A percentile compares a stretch with the other conserved stretches of the same genome.
Evolutionary conservation across 2,113 vertebrate genomes (phyloP).

Genomic region (Mungos mungo): DNA sequence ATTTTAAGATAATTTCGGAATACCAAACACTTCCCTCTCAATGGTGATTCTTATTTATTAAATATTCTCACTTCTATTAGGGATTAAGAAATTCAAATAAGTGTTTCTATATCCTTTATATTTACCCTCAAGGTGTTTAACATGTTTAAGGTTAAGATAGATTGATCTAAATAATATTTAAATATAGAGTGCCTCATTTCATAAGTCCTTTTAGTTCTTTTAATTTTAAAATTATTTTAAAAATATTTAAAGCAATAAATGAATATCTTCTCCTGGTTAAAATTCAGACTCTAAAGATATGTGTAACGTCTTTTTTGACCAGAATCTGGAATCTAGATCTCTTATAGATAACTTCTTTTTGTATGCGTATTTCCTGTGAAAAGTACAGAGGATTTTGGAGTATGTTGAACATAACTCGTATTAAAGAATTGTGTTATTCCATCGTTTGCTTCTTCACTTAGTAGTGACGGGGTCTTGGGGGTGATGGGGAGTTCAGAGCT

Average conservation of each 20-base stretch:
- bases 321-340: neutral
- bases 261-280: neutral
- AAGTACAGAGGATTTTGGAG: neutral
- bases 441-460: neutral
- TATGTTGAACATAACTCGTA: neutral
- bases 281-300: neutral
- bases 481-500: too few relatives aligned
- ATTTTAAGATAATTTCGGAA: slow-evolving; percentile 34
- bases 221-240: neutral
- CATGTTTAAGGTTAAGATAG: slow-evolving; percentile 13
- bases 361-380: neutral
- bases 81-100: neutral
- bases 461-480: too few relatives aligned
- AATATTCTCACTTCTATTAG: neutral
- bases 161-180: neutral
- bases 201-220: neutral
- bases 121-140: slow-evolving; percentile 22
- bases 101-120: neutral
- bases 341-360: neutral
- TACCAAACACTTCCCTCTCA: neutral
- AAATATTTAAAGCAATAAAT: slow-evolving; percentile 4
- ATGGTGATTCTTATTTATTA: neutral
- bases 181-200: neutral
- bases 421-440: neutral
- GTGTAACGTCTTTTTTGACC: neutral